phyloP scores from a whole-genome alignment of 2,888 invertebrate genomes.

The Brenthis hecate region DNA sequence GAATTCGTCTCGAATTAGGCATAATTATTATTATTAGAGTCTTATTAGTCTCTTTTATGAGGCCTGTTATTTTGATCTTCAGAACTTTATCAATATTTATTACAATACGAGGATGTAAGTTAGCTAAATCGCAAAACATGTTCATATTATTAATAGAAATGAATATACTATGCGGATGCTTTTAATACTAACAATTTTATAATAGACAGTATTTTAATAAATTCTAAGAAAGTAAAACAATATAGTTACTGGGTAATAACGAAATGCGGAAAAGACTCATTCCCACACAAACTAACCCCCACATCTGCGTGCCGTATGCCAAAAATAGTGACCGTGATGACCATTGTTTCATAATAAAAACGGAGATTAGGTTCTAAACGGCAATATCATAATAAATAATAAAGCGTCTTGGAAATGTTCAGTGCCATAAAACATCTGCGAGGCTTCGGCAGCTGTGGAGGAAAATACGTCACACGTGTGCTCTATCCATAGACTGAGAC shows the following conservation, averaged over 20 bases:
- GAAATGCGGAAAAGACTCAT: constrained; percentile 44
- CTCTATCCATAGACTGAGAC: constrained; percentile 60
- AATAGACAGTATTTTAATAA: too few species aligned
- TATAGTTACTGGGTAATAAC: constrained; percentile 15
- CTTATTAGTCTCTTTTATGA: too few species aligned
- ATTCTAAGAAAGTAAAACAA: constrained; percentile 9
- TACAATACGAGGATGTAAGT: too few species aligned
- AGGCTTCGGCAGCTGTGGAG: constrained; percentile 76
- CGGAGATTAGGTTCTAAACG: constrained; percentile 79
- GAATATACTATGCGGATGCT: too few species aligned
- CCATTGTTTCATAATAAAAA: constrained; percentile 80
- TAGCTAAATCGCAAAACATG: too few species aligned
- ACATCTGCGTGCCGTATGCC: constrained; percentile 76
- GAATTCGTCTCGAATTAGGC: neutral
- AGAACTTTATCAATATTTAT: too few species aligned
- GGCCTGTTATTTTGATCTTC: too few species aligned
- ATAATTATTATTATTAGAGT: too few species aligned
- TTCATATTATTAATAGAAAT: too few species aligned
- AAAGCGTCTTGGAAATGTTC: constrained; percentile 79
- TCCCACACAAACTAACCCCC: constrained; percentile 63
- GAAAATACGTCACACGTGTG: constrained; percentile 79
- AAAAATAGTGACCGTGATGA: constrained; percentile 70
- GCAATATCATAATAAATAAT: constrained; percentile 80
- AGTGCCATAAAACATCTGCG: constrained; percentile 80
- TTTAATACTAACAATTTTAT: too few species aligned